Evolutionary conservation across 2,797 vertebrate species (phyloP), one percentile per base, ranked within the genome.

Genomic region (Phyllotis vaccarum): DNA sequence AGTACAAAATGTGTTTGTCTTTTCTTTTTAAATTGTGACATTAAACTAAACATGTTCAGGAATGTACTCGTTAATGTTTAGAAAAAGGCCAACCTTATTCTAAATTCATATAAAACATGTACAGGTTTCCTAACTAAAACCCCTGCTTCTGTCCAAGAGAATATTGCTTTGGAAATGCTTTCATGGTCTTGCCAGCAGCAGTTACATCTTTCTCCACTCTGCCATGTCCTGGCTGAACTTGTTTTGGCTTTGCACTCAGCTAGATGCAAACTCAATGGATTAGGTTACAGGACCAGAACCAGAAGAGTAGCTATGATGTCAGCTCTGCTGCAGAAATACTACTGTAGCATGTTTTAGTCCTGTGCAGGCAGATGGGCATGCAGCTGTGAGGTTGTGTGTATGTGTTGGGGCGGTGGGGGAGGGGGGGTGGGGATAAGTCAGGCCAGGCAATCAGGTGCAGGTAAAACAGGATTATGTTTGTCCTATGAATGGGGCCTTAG

Each of bases 391-490:
- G 56, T 56, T 14, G 54, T 19, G 31, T n/a, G n/a, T n/a, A n/a
- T n/a, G n/a, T n/a, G n/a, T n/a, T n/a, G n/a, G n/a, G n/a, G n/a
- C n/a, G n/a, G n/a, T n/a, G n/a, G 37, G 37, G 10, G 70, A 21
- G 0, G 21, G 21, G 37, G 16, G 10, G 34, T 34, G 29, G 60
- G 37, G 66, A 8, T 40, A n/a, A 31, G 19, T 27, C 13, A 70
- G 43, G 82, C 16, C 19, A 17, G 90, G 34, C 0, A 60, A 40
- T n/a, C 22, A 70, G 62, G 13, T 9, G 2, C 3, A 5, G 66
- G 31, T 22, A 19, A 17, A 5, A 19, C 81, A 66, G 9, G 17
- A 13, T 5, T 0, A 0, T 6, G 19, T 11, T 1, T 0, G 70
- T 60, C 22, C 40, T 54, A 92, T 58, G 49, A 40, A 12, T 0